phyloP scores from a whole-genome alignment of 2,888 invertebrate species.

The Agrochola macilenta region DNA sequence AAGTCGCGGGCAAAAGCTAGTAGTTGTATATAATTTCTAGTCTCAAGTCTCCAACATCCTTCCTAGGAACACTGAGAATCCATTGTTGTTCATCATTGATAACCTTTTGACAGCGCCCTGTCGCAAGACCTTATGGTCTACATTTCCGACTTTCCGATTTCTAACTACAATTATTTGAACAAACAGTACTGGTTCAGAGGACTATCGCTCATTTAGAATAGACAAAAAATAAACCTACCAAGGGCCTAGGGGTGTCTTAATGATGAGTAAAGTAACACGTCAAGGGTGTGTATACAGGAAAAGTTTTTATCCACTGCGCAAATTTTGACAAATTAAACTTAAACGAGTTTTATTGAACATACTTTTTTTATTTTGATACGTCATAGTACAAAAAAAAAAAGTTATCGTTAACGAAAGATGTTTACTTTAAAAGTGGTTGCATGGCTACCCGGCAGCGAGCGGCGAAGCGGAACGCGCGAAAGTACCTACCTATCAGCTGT shows the following conservation, averaged over 20 bases:
- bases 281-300: not conserved
- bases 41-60: conserved; percentile 19
- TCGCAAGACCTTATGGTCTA: conserved; percentile 16
- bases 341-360: too few relatives aligned
- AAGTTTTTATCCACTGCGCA: too few relatives aligned
- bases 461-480: too few relatives aligned
- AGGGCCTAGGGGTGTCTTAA: not conserved
- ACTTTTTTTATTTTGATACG: too few relatives aligned
- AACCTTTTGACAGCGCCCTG: conserved; percentile 33
- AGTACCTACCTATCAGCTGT: too few relatives aligned
- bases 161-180: not conserved
- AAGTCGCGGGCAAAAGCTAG: too few relatives aligned
- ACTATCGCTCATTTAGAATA: not conserved
- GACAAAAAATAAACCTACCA: not conserved
- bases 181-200: not conserved
- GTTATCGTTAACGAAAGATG: too few relatives aligned
- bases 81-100: conserved; percentile 47
- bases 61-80: conserved; percentile 30
- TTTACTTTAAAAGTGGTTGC: too few relatives aligned
- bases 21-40: conserved; percentile 5
- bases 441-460: too few relatives aligned
- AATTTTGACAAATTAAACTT: too few relatives aligned
- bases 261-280: not conserved
- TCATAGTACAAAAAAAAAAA: too few relatives aligned
- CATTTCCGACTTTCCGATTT: conserved; percentile 7